Conservation (phyloP, 2,113 vertebrate genomes). For the Cavia porcellus region DNA sequence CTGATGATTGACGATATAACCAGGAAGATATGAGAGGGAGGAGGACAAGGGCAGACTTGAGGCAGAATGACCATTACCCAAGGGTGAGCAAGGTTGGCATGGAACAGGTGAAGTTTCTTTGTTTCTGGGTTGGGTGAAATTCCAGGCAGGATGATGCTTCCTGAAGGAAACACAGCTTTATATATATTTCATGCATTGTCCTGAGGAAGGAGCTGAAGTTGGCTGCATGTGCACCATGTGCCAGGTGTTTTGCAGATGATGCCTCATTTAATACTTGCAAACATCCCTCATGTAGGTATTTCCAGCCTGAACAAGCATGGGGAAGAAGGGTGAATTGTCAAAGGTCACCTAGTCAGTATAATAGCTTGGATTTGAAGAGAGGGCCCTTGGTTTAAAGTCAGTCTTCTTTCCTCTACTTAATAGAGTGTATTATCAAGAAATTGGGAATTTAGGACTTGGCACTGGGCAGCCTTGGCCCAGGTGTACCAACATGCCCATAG, state of each 20-base stretch:
- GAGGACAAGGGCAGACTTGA: background rate
- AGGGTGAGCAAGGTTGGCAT: too few species aligned
- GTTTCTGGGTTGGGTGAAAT: background rate
- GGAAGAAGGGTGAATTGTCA: background rate
- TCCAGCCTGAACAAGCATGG: background rate
- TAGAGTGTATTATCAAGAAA: background rate
- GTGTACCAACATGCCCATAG: background rate
- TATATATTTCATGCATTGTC: background rate
- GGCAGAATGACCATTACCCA: background rate
- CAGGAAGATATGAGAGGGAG: accelerated
- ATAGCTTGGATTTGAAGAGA: background rate
- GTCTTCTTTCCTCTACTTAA: background rate
- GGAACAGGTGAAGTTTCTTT: accelerated
- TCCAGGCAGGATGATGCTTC: background rate
- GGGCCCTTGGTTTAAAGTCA: background rate
- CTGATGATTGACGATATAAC: background rate
- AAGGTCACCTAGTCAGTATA: background rate
- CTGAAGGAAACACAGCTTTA: background rate
- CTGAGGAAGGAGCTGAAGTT: background rate
- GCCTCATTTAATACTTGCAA: background rate
- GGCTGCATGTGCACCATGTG: too few species aligned
- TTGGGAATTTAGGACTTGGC: background rate
- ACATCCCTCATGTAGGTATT: background rate
- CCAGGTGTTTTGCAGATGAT: background rate
- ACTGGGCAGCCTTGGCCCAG: background rate